Conservation (phyloP, 1,140 invertebrate genomes). For the Drosophila tropicalis region DNA sequence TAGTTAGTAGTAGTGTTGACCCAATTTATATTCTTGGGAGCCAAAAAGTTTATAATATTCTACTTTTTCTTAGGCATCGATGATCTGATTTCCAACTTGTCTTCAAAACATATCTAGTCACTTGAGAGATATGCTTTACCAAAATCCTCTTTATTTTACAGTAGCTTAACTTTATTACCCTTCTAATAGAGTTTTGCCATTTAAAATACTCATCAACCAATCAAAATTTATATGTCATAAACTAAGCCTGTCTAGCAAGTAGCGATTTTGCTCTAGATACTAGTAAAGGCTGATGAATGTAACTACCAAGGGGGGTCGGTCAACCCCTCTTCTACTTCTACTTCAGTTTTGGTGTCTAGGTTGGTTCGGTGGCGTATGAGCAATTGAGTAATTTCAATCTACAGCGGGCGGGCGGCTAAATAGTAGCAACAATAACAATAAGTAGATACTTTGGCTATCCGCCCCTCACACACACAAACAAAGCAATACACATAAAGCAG, state of each 20-base stretch:
- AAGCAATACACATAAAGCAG: not conserved
- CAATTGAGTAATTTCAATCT: constrained; percentile 78
- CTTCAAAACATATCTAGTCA: no score
- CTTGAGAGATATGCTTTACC: not conserved
- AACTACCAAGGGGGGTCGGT: no score
- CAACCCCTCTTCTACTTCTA: not conserved
- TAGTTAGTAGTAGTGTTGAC: no score
- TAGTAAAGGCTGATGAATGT: not conserved
- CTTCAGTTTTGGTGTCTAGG: not conserved
- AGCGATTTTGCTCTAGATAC: not conserved
- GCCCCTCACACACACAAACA: constrained; percentile 21
- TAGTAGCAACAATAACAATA: constrained; percentile 29
- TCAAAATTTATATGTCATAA: constrained; percentile 2
- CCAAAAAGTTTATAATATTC: no score
- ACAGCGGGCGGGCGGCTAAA: constrained; percentile 33
- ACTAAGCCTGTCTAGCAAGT: not conserved
- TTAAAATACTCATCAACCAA: not conserved
- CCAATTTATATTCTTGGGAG: no score
- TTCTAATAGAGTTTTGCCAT: not conserved
- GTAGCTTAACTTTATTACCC: not conserved
- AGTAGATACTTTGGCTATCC: constrained; percentile 26
- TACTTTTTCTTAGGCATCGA: no score
- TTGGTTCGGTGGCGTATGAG: constrained; percentile 65
- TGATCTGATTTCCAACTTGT: not conserved
- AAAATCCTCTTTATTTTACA: not conserved